These are phyloP conservation scores for Pungitius pungitius DNA, from an alignment of 2,113 vertebrate species.

Conservation along the genomic window DNA sequence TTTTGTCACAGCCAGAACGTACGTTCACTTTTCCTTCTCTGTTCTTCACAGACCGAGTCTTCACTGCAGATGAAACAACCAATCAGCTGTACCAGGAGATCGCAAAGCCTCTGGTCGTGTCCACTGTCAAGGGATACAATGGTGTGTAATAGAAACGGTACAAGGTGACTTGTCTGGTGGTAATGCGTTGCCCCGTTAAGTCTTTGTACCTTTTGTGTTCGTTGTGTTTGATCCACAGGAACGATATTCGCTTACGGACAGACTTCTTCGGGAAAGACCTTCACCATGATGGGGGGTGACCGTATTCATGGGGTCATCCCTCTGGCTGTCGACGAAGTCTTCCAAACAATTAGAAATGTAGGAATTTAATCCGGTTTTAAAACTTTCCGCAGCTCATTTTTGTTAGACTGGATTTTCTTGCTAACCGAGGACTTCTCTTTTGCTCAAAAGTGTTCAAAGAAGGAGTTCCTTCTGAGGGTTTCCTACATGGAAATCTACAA, in stretches of 20 bases:
- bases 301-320: slow-evolving; percentile 87
- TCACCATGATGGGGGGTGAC: slow-evolving; percentile 93
- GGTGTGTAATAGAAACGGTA: slow-evolving; percentile 74
- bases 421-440: neutral
- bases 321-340: slow-evolving; percentile 91
- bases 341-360: slow-evolving; percentile 90
- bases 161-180: neutral
- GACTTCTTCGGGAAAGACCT: slow-evolving; percentile 96
- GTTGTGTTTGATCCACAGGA: slow-evolving; percentile 75
- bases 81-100: slow-evolving; percentile 88
- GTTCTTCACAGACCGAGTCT: slow-evolving; percentile 84
- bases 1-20: neutral
- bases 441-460: slow-evolving; percentile 85
- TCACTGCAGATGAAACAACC: slow-evolving; percentile 86
- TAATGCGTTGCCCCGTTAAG: neutral
- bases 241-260: slow-evolving; percentile 98
- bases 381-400: fast-evolving
- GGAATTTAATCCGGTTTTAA: slow-evolving; percentile 24
- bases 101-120: slow-evolving; percentile 92
- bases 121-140: slow-evolving; percentile 92
- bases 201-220: neutral
- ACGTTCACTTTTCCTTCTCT: neutral
- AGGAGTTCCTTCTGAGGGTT: slow-evolving; percentile 94
- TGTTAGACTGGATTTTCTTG: neutral
- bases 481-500: slow-evolving; percentile 99